Evolutionary conservation across 2,888 invertebrate species (phyloP).

Genomic region (Meloe dianella): DNA sequence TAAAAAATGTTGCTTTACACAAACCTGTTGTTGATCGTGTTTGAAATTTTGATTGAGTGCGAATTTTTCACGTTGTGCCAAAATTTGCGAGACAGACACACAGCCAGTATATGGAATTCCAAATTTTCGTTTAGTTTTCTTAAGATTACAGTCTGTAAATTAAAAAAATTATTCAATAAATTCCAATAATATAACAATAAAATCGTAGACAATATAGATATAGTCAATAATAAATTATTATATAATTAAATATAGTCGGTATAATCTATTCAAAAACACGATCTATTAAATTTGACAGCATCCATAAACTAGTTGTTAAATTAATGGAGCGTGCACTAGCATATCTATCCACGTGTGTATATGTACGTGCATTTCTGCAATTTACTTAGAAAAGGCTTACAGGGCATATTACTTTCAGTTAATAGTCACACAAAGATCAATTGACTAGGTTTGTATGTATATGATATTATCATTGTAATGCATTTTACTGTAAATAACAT

Average conservation of each 20-base stretch:
- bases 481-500: slow-evolving; percentile 35
- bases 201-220: too few species aligned
- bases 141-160: slow-evolving; percentile 63
- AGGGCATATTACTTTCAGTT: slow-evolving; percentile 29
- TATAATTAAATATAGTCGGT: too few species aligned
- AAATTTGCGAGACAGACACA: slow-evolving; percentile 69
- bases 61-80: slow-evolving; percentile 70
- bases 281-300: slow-evolving; percentile 41
- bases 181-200: not conserved
- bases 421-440: slow-evolving; percentile 24
- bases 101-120: slow-evolving; percentile 64
- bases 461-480: slow-evolving; percentile 29
- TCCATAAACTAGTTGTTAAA: slow-evolving; percentile 39
- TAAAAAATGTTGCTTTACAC: slow-evolving; percentile 13
- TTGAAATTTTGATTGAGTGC: slow-evolving; percentile 59
- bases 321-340: slow-evolving; percentile 39
- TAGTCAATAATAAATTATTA: too few species aligned
- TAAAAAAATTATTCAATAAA: slow-evolving; percentile 20
- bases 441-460: slow-evolving; percentile 17
- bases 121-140: slow-evolving; percentile 69
- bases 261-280: slow-evolving; percentile 40
- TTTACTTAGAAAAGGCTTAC: slow-evolving; percentile 37
- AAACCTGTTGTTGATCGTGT: slow-evolving; percentile 47
- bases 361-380: slow-evolving; percentile 36
- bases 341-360: slow-evolving; percentile 33